These are phyloP conservation scores for Setophaga kirtlandii DNA, from an alignment of 2,113 vertebrate genomes.

Conservation along the genomic window DNA sequence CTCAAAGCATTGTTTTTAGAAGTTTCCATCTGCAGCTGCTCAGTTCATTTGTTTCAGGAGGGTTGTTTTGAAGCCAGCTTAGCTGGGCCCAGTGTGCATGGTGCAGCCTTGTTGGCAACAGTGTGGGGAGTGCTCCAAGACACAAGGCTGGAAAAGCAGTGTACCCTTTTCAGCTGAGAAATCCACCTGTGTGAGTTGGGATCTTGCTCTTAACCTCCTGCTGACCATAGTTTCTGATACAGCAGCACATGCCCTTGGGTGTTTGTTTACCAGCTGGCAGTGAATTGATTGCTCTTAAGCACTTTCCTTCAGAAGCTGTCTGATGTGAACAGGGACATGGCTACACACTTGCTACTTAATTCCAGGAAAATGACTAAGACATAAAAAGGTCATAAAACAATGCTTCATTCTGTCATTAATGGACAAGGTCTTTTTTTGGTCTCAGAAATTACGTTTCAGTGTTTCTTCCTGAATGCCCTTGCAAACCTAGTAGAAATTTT, in stretches of 20 bases:
- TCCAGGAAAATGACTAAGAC: not conserved
- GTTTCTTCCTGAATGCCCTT: not conserved
- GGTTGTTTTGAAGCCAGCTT: not conserved
- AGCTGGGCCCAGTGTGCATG: rapidly evolving
- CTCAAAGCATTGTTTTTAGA: not conserved
- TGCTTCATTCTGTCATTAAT: not conserved
- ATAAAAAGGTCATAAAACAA: not conserved
- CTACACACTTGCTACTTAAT: not conserved
- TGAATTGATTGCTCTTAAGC: not conserved
- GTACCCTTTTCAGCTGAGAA: not conserved
- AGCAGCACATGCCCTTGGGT: not conserved
- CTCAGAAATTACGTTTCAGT: not conserved
- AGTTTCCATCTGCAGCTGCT: not conserved
- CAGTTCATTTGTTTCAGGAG: not conserved
- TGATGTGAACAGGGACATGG: not conserved
- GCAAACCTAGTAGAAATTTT: not conserved
- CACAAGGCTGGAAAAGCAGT: not conserved
- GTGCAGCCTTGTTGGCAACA: not conserved
- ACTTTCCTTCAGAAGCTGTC: not conserved
- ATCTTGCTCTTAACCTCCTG: not conserved
- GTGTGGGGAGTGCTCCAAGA: not conserved
- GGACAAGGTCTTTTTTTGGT: not conserved
- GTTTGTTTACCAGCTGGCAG: not conserved
- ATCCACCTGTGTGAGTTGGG: not conserved
- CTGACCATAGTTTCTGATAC: not conserved